phyloP scores from a whole-genome alignment of 2,888 invertebrate genomes.

The Metellina segmentata region DNA sequence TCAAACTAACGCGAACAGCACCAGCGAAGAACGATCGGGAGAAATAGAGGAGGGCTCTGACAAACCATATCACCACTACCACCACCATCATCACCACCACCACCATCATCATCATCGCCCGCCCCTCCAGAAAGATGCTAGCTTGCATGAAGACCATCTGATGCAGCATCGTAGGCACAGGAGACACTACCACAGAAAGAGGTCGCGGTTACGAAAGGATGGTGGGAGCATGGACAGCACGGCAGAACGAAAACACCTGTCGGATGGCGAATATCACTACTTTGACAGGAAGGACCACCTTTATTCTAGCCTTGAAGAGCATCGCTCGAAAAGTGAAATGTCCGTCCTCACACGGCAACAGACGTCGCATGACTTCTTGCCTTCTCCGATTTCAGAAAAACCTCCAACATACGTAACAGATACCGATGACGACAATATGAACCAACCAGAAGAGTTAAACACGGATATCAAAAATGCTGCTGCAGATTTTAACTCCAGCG shows the following conservation, averaged over 20 bases:
- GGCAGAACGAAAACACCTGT: slow-evolving; percentile 16
- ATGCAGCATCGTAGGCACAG: slow-evolving; percentile 48
- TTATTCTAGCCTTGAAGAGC: slow-evolving; percentile 25
- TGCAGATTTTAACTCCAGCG: background rate
- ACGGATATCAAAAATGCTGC: background rate
- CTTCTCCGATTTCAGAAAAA: background rate
- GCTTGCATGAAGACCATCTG: slow-evolving; percentile 24
- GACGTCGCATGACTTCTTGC: background rate
- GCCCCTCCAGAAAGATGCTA: slow-evolving; percentile 31
- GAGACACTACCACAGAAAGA: slow-evolving; percentile 57
- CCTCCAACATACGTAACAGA: background rate
- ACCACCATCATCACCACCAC: slow-evolving; percentile 67
- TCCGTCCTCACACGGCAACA: slow-evolving; percentile 26
- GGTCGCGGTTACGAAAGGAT: slow-evolving; percentile 23
- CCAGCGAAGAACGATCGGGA: slow-evolving; percentile 12
- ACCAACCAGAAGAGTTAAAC: background rate
- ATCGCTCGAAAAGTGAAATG: slow-evolving; percentile 69
- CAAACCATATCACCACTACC: slow-evolving; percentile 46
- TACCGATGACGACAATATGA: slow-evolving; percentile 12
- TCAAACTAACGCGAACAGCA: background rate
- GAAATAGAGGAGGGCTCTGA: slow-evolving; percentile 17
- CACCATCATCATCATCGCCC: slow-evolving; percentile 63
- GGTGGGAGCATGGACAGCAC: background rate
- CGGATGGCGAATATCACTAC: slow-evolving; percentile 49
- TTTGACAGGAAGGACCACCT: background rate